Percentiles rank a stretch among this genome's conserved stretches.
phyloP scores from a whole-genome alignment of 2,888 invertebrate species.

The Parnassius smintheus region DNA sequence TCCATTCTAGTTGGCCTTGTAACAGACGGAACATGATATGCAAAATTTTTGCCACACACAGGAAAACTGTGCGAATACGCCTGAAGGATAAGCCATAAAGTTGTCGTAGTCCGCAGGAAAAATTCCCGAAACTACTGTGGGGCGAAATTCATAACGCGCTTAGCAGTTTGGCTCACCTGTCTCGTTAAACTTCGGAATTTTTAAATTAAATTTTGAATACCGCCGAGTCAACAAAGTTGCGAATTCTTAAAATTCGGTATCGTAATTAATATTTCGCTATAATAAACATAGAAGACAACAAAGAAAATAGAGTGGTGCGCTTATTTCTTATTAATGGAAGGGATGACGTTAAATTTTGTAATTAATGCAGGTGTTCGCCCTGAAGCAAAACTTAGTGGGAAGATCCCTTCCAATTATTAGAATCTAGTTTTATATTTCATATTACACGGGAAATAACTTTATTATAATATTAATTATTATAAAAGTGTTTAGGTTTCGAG shows the following conservation, averaged over 20 bases:
- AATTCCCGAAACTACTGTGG: constrained; percentile 72
- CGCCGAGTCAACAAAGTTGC: constrained; percentile 69
- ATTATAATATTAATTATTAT: constrained; percentile 58
- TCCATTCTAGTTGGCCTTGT: constrained; percentile 17
- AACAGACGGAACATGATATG: constrained; percentile 29
- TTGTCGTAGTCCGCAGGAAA: constrained; percentile 63
- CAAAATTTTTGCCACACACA: constrained; percentile 38
- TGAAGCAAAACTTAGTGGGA: constrained; percentile 49
- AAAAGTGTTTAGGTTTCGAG: constrained; percentile 50
- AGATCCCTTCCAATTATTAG: constrained; percentile 66
- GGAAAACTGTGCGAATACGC: constrained; percentile 50
- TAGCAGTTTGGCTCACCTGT: constrained; percentile 77
- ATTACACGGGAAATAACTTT: constrained; percentile 57
- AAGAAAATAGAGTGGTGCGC: constrained; percentile 52
- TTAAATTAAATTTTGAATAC: constrained; percentile 78
- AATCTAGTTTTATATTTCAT: constrained; percentile 60
- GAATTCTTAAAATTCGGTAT: constrained; percentile 74
- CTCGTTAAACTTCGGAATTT: constrained; percentile 79
- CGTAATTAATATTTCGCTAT: constrained; percentile 74
- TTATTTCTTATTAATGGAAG: constrained; percentile 72
- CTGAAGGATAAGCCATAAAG: constrained; percentile 68
- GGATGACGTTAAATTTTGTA: constrained; percentile 73
- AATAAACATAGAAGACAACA: constrained; percentile 62
- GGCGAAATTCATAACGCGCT: constrained; percentile 77
- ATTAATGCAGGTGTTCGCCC: constrained; percentile 73